Conservation (phyloP, 2,797 vertebrate species). For the Australoheros facetus region DNA sequence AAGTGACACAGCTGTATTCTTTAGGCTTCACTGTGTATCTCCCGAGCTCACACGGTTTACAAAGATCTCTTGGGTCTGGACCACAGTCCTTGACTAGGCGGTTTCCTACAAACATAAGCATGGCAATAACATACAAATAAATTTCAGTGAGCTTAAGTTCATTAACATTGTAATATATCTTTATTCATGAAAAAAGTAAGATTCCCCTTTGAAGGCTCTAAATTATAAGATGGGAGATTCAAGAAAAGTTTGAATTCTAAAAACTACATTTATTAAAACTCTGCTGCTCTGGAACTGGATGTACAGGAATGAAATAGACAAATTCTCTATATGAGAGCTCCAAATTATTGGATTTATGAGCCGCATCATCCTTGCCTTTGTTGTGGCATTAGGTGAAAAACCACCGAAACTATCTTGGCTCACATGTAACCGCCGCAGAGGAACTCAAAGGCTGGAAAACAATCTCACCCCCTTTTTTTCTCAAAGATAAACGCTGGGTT, state of each 20-base stretch:
- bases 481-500: background rate
- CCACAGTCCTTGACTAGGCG: conserved; percentile 12
- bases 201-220: background rate
- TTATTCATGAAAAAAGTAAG: background rate
- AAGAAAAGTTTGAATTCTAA: background rate
- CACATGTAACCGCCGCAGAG: conserved; percentile 23
- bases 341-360: background rate
- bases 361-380: conserved; percentile 6
- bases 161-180: background rate
- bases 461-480: background rate
- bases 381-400: conserved; percentile 72
- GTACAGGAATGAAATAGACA: background rate
- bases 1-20: rapidly evolving
- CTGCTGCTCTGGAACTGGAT: background rate
- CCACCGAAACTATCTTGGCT: conserved; percentile 70
- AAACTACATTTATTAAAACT: background rate
- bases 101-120: conserved; percentile 68
- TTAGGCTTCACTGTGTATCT: background rate
- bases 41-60: conserved; percentile 54
- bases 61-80: conserved; percentile 13
- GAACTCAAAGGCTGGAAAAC: conserved; percentile 41
- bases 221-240: background rate
- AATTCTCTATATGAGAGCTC: background rate
- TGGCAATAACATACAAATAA: conserved; percentile 5
- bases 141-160: background rate